Base-by-base conservation (phyloP, 2,113 vertebrate species). In the Atrichornis clamosus region DNA sequence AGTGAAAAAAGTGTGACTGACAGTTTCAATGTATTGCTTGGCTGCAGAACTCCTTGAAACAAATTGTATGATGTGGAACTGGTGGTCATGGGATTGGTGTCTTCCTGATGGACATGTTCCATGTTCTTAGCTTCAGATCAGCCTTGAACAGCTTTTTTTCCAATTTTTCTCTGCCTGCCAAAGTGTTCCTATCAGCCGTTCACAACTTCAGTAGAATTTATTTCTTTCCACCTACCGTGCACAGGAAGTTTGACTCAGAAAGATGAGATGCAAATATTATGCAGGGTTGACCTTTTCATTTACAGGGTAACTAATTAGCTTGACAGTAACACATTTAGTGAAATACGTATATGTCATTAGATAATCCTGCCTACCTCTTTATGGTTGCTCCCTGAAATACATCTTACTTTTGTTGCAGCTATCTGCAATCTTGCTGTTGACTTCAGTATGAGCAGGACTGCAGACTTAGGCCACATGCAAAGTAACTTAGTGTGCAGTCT, bases 221-320 rank as follows among this genome's bases (percentile, higher is more conserved):
- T 88, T 84, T 93, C 56, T 94, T 96, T 67, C 83, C 72, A 88
- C 73, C 86, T 96, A 88, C 92, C 47, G 56, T 55, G 27, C 77
- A 83, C 46, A 94, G 69, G 56, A 94, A 94, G 89, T 81, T 89
- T 90, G 80, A 90, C 83, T 97, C 52, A 82, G 76, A 90, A 89
- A 73, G 69, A 97, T 94, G 80, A 96, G 90, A 92, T 95, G 92
- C 90, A 92, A 93, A 96, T 95, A 78, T 47, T 95, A 96, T 96
- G 80, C 95, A 87, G 23, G 83, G 28, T 49, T 96, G 92, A 96
- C 96, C 92, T 97, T 96, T 97, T 94, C 83, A 75, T 95, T 96
- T 96, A 52, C 72, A 82, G 80, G 80, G 64, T 96, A 92, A 84
- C 85, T 96, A 95, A 97, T 96, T 96, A 96, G 58, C 76, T 94